Base-by-base conservation (phyloP, 2,113 vertebrate species). In the Onychostoma macrolepis region DNA sequence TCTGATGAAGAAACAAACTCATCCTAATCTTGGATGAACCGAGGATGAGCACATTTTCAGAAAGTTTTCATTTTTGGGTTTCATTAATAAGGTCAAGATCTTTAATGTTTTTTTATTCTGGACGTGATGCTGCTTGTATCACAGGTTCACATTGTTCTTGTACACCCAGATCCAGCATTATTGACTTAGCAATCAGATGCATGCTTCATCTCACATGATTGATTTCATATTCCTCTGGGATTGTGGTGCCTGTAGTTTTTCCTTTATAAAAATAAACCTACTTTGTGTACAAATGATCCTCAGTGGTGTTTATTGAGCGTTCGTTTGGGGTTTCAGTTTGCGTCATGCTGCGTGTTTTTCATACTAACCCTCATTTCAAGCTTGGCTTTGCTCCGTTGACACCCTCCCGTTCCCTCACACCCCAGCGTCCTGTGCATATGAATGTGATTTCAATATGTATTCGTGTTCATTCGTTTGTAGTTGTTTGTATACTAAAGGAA, bases 211-310 rank as follows among this genome's bases (percentile, higher is more conserved):
- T 87, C 95, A 90, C 87, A 87, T 83, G 92, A 93, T 93, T 93
- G 86, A 24, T 90, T 91, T 89, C 87, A 91, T 93, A 91, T 92
- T 94, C 95, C 94, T 93, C 93, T 91, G 93, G 94, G 89, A 86
- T 95, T 94, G 95, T 95, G 83, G 92, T 93, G 91, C 93, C 90
- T 96, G 95, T 96, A 96, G 95, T 93, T 90, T 93, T 90, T 91
- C 91, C 90, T 95, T 94, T 82, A 94, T 65, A 90, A 92, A 93
- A 97, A 96, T 97, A 97, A 97, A 96, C 90, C 90, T 90, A 36
- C 91, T 96, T 96, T 95, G 94, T 94, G 93, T 95, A 94, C 89
- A 92, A 94, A 93, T 89, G 83, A 91, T 89, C 89, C 86, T 65
- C 43, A 88, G 81, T 93, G 90, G 90, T 93, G 87, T 92, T 92